Evolutionary conservation across 1,140 invertebrate species (phyloP).

Genomic region (Drosophila prosaltans): DNA sequence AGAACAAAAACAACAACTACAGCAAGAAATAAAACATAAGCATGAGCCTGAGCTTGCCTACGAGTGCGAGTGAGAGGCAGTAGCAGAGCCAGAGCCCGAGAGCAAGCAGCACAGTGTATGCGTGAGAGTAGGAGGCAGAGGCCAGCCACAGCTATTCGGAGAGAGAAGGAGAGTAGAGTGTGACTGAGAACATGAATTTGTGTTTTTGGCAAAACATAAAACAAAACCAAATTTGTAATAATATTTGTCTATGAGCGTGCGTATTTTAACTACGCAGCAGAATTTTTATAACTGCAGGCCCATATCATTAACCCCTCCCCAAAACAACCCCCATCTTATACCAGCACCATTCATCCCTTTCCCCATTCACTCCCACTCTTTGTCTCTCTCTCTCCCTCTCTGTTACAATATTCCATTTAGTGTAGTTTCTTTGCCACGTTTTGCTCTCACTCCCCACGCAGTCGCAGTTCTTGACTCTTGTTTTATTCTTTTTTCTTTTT

Average conservation of each 20-base stretch:
- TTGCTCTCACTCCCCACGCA: slow-evolving; percentile 62
- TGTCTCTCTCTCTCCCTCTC: slow-evolving; percentile 23
- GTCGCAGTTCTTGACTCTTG: slow-evolving; percentile 55
- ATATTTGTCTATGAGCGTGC: slow-evolving; percentile 34
- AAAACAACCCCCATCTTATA: slow-evolving; percentile 2
- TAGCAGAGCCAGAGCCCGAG: slow-evolving; percentile 12
- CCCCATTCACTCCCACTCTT: slow-evolving; percentile 28
- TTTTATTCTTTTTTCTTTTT: slow-evolving; percentile 50
- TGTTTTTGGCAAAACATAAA: slow-evolving; percentile 41
- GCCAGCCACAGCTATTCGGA: neutral
- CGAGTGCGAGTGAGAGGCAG: slow-evolving; percentile 12
- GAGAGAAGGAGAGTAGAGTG: slow-evolving; percentile 1
- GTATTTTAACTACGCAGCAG: slow-evolving; percentile 70
- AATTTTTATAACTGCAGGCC: slow-evolving; percentile 52
- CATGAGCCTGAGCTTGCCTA: slow-evolving; percentile 20
- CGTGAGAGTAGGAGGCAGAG: slow-evolving; percentile 20
- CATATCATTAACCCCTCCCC: slow-evolving; percentile 22
- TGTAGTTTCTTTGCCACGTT: slow-evolving; percentile 45
- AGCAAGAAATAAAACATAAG: slow-evolving; percentile 73
- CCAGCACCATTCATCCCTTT: slow-evolving; percentile 19
- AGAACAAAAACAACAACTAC: slow-evolving; percentile 54
- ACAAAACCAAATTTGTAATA: slow-evolving; percentile 52
- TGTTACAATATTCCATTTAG: slow-evolving; percentile 20
- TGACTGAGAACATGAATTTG: slow-evolving; percentile 26
- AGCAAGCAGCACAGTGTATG: slow-evolving; percentile 28